Evolutionary conservation across 2,113 vertebrate species (phyloP), one percentile per base, ranked within the genome.

Genomic region (Antechinus stuartii): DNA sequence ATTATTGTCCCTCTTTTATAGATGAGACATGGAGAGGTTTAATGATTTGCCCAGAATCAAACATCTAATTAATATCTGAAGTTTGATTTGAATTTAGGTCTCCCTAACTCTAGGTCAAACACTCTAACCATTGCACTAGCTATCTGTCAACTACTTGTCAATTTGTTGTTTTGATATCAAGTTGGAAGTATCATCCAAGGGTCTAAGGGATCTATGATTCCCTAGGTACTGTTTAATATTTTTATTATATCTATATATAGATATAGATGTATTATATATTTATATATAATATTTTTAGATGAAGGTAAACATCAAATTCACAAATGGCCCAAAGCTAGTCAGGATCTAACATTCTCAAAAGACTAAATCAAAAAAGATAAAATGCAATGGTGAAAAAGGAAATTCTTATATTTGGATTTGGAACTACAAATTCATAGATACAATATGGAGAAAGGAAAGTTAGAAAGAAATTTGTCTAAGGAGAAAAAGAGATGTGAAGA

Each of bases 1-100:
- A n/a, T 76, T 56, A 91, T 92, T 30, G n/a, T 47, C 95, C 90
- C 93, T 42, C 1, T 76, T 91, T 94, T 92, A 94, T 26, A 95
- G 89, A 91, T 90, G 91, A 89, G 53, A 24, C 11, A 90, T 27
- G 47, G 24, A 35, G n/a, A 91, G 46, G 92, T 54, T 52, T 53
- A 30, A 30, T 57, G 76, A 89, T 68, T 61, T 93, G 11, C 56
- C 76, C 35, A 61, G 30, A 27, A 57, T 94, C 14, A 0, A 27
- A 55, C 8, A 93, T 95, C 89, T 91, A 93, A 30, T 42, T 25
- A 94, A 96, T 25, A 50, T 23, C 90, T 90, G 24, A 93, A 91
- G 55, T 89, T 50, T 53, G 91, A 94, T 50, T 46, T n/a, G 42
- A 96, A 54, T 2, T 9, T 10, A 11, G 22, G 90, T 0, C 0